These are phyloP conservation scores for Archivesica marissinica DNA, from an alignment of 1,140 invertebrate species.

Conservation along the genomic window DNA sequence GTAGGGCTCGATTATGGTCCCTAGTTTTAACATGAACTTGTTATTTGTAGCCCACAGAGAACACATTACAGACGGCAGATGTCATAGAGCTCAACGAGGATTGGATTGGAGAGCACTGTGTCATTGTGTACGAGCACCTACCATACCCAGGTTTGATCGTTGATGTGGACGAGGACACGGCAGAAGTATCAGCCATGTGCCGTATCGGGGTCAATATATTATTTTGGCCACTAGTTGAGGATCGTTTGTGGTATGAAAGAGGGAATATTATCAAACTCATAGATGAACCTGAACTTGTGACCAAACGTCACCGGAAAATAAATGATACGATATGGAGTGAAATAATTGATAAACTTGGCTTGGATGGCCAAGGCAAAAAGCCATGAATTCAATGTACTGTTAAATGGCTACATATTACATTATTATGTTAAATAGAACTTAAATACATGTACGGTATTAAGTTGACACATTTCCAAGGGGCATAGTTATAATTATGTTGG, in stretches of 20 bases:
- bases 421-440: too few species aligned
- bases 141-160: not conserved
- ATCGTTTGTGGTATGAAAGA: slow-evolving; percentile 16
- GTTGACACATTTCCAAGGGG: too few species aligned
- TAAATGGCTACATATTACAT: too few species aligned
- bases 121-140: not conserved
- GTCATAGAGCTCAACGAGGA: too few species aligned
- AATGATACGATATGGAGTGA: not conserved
- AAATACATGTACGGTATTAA: too few species aligned
- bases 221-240: slow-evolving; percentile 12
- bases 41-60: too few species aligned
- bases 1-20: too few species aligned
- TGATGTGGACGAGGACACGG: not conserved
- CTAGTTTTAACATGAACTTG: too few species aligned
- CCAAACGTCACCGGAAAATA: not conserved
- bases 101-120: not conserved
- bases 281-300: not conserved
- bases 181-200: not conserved
- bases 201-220: not conserved
- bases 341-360: not conserved
- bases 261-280: not conserved
- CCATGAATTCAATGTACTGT: too few species aligned
- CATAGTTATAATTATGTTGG: too few species aligned
- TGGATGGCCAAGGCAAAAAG: slow-evolving; percentile 18
- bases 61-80: too few species aligned